Evolutionary conservation across 2,888 invertebrate species (phyloP).

Genomic region (Carabus problematicus): DNA sequence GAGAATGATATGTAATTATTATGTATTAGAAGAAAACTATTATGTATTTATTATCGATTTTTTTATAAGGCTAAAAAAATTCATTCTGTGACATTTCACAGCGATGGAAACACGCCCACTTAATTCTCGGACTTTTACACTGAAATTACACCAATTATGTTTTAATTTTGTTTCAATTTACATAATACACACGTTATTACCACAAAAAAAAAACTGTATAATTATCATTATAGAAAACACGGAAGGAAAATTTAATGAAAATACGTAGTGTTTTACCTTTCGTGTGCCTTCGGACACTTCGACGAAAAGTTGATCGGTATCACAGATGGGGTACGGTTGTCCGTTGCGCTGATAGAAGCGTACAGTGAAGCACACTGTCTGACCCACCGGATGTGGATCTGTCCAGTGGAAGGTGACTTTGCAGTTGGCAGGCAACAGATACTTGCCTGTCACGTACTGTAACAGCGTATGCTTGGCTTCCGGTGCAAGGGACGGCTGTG

Average conservation of each 20-base stretch:
- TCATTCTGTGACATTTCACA: too few relatives aligned
- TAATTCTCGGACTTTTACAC: too few relatives aligned
- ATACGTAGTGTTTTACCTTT: constrained; percentile 62
- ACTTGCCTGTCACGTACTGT: constrained; percentile 92
- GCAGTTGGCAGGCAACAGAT: constrained; percentile 87
- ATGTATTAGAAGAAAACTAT: too few relatives aligned
- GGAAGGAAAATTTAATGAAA: not conserved
- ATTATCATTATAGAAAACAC: not conserved
- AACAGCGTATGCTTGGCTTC: constrained; percentile 88
- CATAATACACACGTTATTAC: constrained; percentile 31
- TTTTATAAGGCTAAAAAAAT: too few relatives aligned
- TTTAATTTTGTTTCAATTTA: not conserved
- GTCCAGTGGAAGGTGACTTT: constrained; percentile 89
- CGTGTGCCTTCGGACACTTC: constrained; percentile 86
- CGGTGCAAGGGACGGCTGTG: constrained; percentile 87
- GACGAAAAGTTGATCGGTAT: constrained; percentile 88
- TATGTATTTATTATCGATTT: too few relatives aligned
- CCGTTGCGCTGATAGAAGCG: constrained; percentile 92
- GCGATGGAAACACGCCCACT: too few relatives aligned
- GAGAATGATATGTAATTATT: too few relatives aligned
- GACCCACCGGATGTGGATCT: constrained; percentile 88
- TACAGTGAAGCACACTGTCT: constrained; percentile 90
- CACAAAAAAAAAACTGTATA: not conserved
- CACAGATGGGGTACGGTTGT: constrained; percentile 92
- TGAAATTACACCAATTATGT: not conserved